These are phyloP conservation scores for Mus spicilegus DNA, from an alignment of 2,113 vertebrate species.

Conservation along the genomic window DNA sequence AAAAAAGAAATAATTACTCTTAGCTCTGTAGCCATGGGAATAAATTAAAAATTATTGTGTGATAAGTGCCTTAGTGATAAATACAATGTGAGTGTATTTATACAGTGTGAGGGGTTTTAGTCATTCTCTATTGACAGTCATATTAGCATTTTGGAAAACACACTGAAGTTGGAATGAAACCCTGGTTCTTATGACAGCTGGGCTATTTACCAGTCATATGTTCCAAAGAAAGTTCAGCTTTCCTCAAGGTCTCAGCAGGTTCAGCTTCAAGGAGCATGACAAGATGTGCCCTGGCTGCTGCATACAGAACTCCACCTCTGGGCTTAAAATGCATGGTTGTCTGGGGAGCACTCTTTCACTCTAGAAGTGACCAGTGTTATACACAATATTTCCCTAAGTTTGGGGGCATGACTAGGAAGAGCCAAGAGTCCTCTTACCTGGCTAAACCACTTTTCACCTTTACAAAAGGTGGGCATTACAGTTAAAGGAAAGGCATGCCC, in stretches of 20 bases:
- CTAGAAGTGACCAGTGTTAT: not conserved
- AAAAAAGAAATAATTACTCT: not conserved
- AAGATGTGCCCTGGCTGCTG: not conserved
- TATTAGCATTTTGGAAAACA: slow-evolving; percentile 21
- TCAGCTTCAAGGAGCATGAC: not conserved
- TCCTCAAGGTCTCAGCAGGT: not conserved
- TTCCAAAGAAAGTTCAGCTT: not conserved
- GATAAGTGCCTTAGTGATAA: slow-evolving; percentile 25
- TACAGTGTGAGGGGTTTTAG: not conserved
- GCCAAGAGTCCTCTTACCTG: not conserved
- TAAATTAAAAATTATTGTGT: slow-evolving; percentile 54
- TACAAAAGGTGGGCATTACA: not conserved
- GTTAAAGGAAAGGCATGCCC: not conserved
- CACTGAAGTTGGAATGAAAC: slow-evolving; percentile 11
- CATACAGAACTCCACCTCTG: not conserved
- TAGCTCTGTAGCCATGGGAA: not conserved
- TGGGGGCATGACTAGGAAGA: not conserved
- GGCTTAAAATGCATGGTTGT: not conserved
- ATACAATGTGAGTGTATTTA: not conserved
- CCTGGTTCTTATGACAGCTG: not conserved
- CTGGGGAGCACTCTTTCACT: not conserved
- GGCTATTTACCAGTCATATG: not conserved
- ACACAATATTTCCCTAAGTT: not conserved
- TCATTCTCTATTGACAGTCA: not conserved
- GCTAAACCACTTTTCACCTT: not conserved